Evolutionary conservation across 2,113 vertebrate genomes (phyloP), one percentile per base, ranked within the genome.

Genomic region (Rousettus leschenaultii): DNA sequence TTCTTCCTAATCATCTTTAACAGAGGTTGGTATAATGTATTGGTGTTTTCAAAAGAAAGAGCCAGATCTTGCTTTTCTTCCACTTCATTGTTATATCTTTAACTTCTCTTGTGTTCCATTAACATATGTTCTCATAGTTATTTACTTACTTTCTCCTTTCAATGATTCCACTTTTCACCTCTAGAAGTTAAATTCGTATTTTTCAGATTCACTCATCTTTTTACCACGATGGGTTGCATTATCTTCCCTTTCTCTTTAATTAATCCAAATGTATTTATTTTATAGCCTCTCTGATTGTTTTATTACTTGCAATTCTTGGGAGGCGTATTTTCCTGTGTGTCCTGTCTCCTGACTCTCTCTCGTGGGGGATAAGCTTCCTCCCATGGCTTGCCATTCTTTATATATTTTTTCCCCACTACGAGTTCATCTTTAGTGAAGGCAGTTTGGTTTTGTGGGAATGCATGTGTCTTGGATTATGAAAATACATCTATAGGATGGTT

Each of bases 181-280:
- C 73, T 53, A 45, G 18, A 91, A 91, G 92, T 53, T 53, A 84
- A 68, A 51, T 89, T 65, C 75, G 12, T 79, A 35, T 45, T 96
- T 83, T 87, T 84, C 71, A 77, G 38, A 90, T 13, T 38, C 10
- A 12, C 51, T 33, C 43, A 4, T 86, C 48, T 16, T 88, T 92
- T 66, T 16, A 26, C 55, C 38, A 28, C 11, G 33, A 74, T 35
- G 5, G 22, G 24, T 57, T 83, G 21, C 7, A 15, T 68, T 45
- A 63, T 18, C 70, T 94, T 84, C 71, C 3, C 14, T 12, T 85
- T 55, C 77, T 68, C 53, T 92, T 94, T 85, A 80, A 95, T 96
- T 85, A 53, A 66, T 91, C 61, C 48, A 45, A 77, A 55, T 70
- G 55, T 92, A 33, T 92, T 96, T 90, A 89, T 85, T 96, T 95